phyloP scores from a whole-genome alignment of 2,113 vertebrate genomes.

The Equus quagga region DNA sequence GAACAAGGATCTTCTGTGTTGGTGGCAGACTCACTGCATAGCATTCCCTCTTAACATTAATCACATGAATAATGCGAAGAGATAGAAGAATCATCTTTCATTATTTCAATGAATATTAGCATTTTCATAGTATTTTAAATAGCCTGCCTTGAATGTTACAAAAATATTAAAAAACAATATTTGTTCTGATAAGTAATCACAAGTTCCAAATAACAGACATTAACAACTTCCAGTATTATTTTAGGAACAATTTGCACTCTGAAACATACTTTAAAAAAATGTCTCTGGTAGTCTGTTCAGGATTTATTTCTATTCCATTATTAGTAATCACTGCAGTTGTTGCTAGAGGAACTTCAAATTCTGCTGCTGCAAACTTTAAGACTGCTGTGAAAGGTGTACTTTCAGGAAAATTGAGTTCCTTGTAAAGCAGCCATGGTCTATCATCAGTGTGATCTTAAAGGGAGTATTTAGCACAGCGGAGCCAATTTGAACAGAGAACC shows the following conservation, averaged over 20 bases:
- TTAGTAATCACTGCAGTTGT: slow-evolving; percentile 85
- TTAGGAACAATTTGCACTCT: slow-evolving; percentile 83
- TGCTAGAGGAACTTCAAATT: slow-evolving; percentile 86
- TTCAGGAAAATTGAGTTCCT: slow-evolving; percentile 88
- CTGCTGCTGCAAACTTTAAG: slow-evolving; percentile 92
- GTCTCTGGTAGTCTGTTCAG: slow-evolving; percentile 83
- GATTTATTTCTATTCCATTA: slow-evolving; percentile 86
- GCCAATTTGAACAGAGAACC: not conserved
- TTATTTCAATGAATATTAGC: not conserved
- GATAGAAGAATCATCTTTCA: not conserved
- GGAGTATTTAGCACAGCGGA: too few species aligned
- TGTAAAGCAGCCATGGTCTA: accelerated
- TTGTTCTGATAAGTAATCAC: not conserved
- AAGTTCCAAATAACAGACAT: not conserved
- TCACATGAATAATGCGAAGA: not conserved
- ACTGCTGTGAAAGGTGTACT: slow-evolving; percentile 91
- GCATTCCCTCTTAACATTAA: not conserved
- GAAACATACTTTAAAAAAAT: slow-evolving; percentile 85
- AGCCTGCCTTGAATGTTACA: not conserved
- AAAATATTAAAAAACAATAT: slow-evolving; percentile 57
- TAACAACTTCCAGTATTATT: slow-evolving; percentile 80
- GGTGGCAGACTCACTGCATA: accelerated
- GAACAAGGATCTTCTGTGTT: not conserved
- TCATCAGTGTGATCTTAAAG: not conserved
- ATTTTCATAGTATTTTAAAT: not conserved